Evolutionary conservation across 1,140 invertebrate genomes (phyloP).

Genomic region (Drosophila nigrodunni): DNA sequence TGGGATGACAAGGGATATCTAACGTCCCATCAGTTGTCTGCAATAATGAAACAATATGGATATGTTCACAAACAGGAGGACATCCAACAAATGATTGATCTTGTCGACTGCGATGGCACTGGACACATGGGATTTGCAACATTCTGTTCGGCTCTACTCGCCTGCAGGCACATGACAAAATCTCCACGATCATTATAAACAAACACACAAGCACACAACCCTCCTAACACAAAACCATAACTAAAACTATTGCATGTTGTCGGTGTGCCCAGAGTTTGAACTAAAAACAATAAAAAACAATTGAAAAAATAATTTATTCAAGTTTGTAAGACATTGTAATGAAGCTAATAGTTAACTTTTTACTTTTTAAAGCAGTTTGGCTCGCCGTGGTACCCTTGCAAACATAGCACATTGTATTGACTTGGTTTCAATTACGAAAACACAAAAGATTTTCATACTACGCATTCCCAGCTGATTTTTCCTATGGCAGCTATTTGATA

Average conservation of each 20-base stretch:
- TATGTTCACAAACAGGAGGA: slow-evolving; percentile 5
- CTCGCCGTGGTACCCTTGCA: too few relatives aligned
- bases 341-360: too few relatives aligned
- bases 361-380: too few relatives aligned
- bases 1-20: not conserved
- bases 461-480: too few relatives aligned
- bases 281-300: not conserved
- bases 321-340: not conserved
- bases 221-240: not conserved
- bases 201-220: not conserved
- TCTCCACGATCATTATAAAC: slow-evolving; percentile 1
- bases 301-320: not conserved
- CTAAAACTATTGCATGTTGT: not conserved
- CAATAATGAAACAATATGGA: slow-evolving; percentile 14
- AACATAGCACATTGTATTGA: too few relatives aligned
- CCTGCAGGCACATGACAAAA: not conserved
- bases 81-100: not conserved
- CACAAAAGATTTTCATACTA: too few relatives aligned
- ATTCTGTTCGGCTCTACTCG: slow-evolving; percentile 17
- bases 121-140: slow-evolving; percentile 16
- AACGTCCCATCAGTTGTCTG: slow-evolving; percentile 1
- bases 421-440: too few relatives aligned
- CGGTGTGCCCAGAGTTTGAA: not conserved
- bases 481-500: too few relatives aligned
- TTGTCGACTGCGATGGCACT: slow-evolving; percentile 8